Conservation (phyloP, 2,113 vertebrate species). For the Nycticorax nycticorax region DNA sequence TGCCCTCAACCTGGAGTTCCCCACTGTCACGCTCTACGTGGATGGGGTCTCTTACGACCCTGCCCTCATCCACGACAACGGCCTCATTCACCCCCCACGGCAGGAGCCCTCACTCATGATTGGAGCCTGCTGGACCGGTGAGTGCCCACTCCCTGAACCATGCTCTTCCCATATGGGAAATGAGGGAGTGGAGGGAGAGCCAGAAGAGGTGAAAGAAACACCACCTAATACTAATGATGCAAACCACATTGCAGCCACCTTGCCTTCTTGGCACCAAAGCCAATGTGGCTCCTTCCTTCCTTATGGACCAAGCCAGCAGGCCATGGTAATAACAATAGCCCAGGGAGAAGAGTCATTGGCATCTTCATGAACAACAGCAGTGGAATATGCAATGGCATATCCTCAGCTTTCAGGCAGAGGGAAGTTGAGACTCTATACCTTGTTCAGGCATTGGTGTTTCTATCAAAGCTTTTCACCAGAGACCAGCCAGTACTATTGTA, state of each 20-base stretch:
- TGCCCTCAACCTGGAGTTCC: constrained; percentile 94
- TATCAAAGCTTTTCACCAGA: neutral
- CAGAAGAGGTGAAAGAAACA: neutral
- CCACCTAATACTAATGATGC: neutral
- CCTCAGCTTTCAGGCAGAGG: neutral
- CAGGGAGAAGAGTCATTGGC: neutral
- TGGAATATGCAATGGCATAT: neutral
- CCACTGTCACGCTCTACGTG: constrained; percentile 91
- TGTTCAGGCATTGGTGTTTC: neutral
- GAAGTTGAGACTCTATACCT: neutral
- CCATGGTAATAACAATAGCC: neutral
- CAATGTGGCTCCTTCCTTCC: neutral
- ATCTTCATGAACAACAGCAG: neutral
- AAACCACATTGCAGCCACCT: neutral
- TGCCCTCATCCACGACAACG: constrained; percentile 94
- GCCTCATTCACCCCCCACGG: constrained; percentile 88
- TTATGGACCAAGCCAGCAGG: neutral
- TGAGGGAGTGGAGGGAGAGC: neutral
- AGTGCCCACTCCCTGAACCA: neutral
- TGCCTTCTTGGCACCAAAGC: neutral
- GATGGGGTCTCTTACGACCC: constrained; percentile 97
- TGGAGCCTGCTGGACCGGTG: constrained; percentile 89
- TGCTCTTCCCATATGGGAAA: neutral
- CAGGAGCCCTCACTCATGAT: constrained; percentile 88
- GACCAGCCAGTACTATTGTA: neutral